These are phyloP conservation scores for Eristalis arbustorum DNA, from an alignment of 2,888 invertebrate species.

Conservation along the genomic window DNA sequence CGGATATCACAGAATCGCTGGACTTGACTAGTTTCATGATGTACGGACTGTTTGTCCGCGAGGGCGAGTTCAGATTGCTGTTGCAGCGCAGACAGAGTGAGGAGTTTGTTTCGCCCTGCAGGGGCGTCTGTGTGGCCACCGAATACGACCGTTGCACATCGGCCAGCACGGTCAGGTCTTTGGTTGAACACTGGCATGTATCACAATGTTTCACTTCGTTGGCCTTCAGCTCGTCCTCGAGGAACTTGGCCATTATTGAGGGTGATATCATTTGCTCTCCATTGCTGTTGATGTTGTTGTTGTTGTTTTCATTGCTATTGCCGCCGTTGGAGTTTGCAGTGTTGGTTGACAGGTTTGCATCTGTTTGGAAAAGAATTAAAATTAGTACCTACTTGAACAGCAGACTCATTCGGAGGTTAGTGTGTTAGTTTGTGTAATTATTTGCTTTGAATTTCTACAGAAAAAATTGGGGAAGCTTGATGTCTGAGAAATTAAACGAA, in stretches of 20 bases:
- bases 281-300: constrained; percentile 52
- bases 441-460: constrained; percentile 32
- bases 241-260: constrained; percentile 93
- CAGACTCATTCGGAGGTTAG: background rate
- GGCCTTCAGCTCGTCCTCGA: constrained; percentile 91
- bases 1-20: constrained; percentile 80
- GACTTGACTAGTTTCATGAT: constrained; percentile 80
- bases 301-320: constrained; percentile 58
- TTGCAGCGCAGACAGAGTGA: constrained; percentile 84
- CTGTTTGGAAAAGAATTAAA: constrained; percentile 25
- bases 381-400: background rate
- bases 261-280: constrained; percentile 85
- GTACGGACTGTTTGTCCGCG: constrained; percentile 80
- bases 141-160: constrained; percentile 83
- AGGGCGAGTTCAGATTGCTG: constrained; percentile 81
- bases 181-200: constrained; percentile 87
- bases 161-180: constrained; percentile 81
- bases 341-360: constrained; percentile 35
- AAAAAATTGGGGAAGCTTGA: too few species aligned
- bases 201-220: constrained; percentile 91
- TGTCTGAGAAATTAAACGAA: too few species aligned
- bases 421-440: constrained; percentile 1
- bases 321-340: constrained; percentile 31
- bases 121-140: constrained; percentile 85
- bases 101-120: constrained; percentile 80